These are phyloP conservation scores for Colaptes auratus DNA, from an alignment of 2,113 vertebrate genomes.

Conservation along the genomic window DNA sequence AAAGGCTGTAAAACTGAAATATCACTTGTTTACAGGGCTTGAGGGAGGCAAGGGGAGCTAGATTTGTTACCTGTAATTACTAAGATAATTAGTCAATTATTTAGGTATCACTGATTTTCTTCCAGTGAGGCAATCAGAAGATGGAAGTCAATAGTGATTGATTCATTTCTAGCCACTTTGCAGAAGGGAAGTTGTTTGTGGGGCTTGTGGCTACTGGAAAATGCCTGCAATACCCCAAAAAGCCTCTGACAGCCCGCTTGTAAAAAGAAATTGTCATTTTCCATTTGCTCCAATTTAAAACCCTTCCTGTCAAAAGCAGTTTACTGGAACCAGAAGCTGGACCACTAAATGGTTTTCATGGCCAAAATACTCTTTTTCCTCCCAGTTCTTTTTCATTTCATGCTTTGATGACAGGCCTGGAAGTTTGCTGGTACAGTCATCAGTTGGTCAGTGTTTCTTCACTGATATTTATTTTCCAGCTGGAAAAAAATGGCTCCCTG, in stretches of 20 bases:
- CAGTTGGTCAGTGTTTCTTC: background rate
- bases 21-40: background rate
- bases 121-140: background rate
- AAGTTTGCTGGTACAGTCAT: background rate
- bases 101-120: background rate
- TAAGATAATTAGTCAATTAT: background rate
- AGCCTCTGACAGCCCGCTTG: background rate
- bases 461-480: background rate
- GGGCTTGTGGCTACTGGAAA: slow-evolving; percentile 11
- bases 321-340: slow-evolving; percentile 27
- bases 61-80: background rate
- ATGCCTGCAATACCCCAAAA: background rate
- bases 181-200: background rate
- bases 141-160: slow-evolving; percentile 5
- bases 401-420: background rate
- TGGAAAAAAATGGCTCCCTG: background rate
- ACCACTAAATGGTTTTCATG: background rate
- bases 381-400: background rate
- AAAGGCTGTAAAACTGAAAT: background rate
- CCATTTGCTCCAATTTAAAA: slow-evolving; percentile 26
- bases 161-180: background rate
- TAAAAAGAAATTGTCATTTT: background rate
- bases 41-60: background rate
- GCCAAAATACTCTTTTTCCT: slow-evolving; percentile 20
- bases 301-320: slow-evolving; percentile 23